Evolutionary conservation across 2,113 vertebrate species (phyloP).

Genomic region (Pelobates fuscus): DNA sequence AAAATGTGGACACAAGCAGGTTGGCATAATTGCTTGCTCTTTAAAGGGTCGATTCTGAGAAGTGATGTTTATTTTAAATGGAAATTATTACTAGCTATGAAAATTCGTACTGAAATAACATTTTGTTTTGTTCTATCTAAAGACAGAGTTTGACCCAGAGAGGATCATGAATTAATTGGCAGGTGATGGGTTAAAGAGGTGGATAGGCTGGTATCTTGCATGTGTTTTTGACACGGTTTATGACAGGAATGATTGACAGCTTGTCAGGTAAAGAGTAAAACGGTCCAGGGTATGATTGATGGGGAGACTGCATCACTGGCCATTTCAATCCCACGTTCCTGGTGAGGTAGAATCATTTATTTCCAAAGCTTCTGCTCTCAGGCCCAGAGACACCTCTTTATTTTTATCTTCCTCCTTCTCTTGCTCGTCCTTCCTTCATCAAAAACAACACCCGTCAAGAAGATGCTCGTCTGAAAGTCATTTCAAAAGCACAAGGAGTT

Average conservation of each 20-base stretch:
- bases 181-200: conserved; percentile 13
- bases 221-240: conserved; percentile 1
- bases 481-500: conserved; percentile 42
- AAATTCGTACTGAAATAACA: too few relatives aligned
- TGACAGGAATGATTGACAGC: conserved; percentile 37
- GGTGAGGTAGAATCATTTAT: conserved; percentile 32
- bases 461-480: conserved; percentile 44
- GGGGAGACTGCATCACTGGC: conserved; percentile 22
- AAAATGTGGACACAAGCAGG: too few relatives aligned
- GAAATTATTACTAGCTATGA: too few relatives aligned
- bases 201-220: not conserved
- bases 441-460: conserved; percentile 49
- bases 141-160: too few relatives aligned
- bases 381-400: conserved; percentile 27
- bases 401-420: conserved; percentile 30
- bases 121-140: too few relatives aligned
- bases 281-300: conserved; percentile 31
- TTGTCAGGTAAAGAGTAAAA: conserved; percentile 34
- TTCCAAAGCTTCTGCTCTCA: conserved; percentile 8
- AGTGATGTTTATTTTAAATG: too few relatives aligned
- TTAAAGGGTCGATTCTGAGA: too few relatives aligned
- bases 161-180: not conserved
- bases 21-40: too few relatives aligned
- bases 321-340: conserved; percentile 32
- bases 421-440: conserved; percentile 43